A percentile compares a stretch with the other conserved stretches of the same genome.
phyloP scores from a whole-genome alignment of 2,888 invertebrate genomes.

The Syrphus vitripennis region DNA sequence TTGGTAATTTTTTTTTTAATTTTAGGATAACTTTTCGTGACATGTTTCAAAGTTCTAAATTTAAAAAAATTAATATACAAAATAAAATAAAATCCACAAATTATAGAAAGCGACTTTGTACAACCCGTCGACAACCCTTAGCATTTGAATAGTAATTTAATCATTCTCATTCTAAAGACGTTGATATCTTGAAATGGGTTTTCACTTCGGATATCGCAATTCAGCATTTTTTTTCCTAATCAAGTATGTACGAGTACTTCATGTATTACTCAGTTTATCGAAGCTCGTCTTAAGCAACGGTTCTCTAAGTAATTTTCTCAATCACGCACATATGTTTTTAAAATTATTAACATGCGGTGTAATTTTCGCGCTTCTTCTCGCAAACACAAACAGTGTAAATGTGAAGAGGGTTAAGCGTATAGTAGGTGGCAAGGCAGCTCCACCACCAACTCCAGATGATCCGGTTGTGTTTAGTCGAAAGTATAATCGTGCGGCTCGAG shows the following conservation, averaged over 20 bases:
- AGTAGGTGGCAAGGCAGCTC: slow-evolving; percentile 87
- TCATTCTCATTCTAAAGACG: background rate
- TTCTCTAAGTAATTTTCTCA: background rate
- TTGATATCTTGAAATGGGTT: background rate
- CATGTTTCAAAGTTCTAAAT: no score
- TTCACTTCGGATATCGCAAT: background rate
- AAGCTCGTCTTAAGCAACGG: background rate
- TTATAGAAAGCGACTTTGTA: background rate
- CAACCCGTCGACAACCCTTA: background rate
- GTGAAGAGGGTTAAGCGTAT: slow-evolving; percentile 81
- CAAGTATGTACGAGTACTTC: background rate
- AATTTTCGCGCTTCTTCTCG: background rate
- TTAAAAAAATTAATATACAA: no score
- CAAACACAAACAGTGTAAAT: background rate
- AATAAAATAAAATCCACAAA: no score
- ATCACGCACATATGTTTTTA: background rate
- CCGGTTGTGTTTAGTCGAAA: slow-evolving; percentile 87
- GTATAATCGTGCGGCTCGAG: slow-evolving; percentile 84
- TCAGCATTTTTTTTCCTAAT: background rate
- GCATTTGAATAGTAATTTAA: background rate
- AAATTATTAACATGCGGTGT: background rate
- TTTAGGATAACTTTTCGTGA: no score
- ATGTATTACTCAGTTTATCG: background rate
- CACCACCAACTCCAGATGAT: slow-evolving; percentile 87
- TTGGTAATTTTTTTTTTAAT: no score